Evolutionary conservation across 2,113 vertebrate genomes (phyloP).

Genomic region (Leuciscus idus): DNA sequence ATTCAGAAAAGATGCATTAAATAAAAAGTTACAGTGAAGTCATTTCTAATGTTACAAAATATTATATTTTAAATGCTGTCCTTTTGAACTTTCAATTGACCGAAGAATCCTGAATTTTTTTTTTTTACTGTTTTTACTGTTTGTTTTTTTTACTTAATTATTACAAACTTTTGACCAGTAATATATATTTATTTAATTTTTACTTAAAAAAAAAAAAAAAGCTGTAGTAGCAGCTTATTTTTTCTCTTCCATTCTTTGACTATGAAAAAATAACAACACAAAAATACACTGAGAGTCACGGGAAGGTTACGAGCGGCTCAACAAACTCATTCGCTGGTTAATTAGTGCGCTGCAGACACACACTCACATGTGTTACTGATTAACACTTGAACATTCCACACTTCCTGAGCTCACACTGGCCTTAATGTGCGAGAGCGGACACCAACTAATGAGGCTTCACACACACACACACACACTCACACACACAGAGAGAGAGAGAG

Average conservation of each 20-base stretch:
- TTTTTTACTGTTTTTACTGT: too few species aligned
- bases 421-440: neutral
- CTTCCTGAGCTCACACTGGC: conserved; percentile 25
- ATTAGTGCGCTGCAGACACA: neutral
- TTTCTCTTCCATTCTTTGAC: neutral
- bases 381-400: neutral
- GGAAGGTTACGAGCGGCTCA: neutral
- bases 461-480: neutral
- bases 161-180: neutral
- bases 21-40: too few species aligned
- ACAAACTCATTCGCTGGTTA: conserved; percentile 5
- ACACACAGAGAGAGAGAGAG: too few species aligned
- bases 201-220: neutral
- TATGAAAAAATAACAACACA: neutral
- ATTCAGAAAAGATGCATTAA: too few species aligned
- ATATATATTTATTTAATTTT: neutral
- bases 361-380: conserved; percentile 24
- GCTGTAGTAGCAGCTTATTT: too few species aligned
- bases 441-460: neutral
- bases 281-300: neutral
- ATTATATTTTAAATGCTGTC: too few species aligned
- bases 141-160: neutral
- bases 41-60: too few species aligned
- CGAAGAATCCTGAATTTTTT: too few species aligned
- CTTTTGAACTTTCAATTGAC: too few species aligned